A percentile compares a stretch with the other conserved stretches of the same genome.
phyloP scores from a whole-genome alignment of 2,797 vertebrate species.

The Paratrypauchen microcephalus region DNA sequence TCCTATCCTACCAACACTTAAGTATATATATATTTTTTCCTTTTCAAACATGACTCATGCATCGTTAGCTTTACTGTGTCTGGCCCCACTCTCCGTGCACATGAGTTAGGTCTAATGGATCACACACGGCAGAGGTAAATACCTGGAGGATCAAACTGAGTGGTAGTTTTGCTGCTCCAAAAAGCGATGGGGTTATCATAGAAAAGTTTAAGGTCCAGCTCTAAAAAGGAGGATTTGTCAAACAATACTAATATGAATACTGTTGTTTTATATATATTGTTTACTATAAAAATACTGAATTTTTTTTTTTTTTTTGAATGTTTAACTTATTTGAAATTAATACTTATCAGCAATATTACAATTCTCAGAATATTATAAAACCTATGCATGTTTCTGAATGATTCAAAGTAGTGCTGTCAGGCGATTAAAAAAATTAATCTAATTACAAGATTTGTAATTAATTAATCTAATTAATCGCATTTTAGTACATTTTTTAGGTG shows the following conservation, averaged over 20 bases:
- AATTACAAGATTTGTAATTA: no score
- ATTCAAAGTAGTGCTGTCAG: no score
- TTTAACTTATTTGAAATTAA: slow-evolving; percentile 9
- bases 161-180: slow-evolving; percentile 92
- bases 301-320: not conserved
- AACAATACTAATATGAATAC: not conserved
- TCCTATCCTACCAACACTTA: not conserved
- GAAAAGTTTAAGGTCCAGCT: slow-evolving; percentile 99
- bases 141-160: slow-evolving; percentile 91
- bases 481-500: no score
- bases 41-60: slow-evolving; percentile 48
- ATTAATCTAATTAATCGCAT: no score
- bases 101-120: slow-evolving; percentile 72
- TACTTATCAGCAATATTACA: slow-evolving; percentile 10
- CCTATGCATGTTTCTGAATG: no score
- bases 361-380: no score
- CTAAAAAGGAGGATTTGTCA: slow-evolving; percentile 82
- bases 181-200: slow-evolving; percentile 99
- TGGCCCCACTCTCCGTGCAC: slow-evolving; percentile 76
- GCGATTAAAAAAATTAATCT: no score
- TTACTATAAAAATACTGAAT: not conserved
- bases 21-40: not conserved
- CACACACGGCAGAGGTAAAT: slow-evolving; percentile 83
- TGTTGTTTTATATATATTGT: not conserved
- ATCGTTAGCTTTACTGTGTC: slow-evolving; percentile 51